phyloP scores from a whole-genome alignment of 2,797 vertebrate species.

The Dermochelys coriacea region DNA sequence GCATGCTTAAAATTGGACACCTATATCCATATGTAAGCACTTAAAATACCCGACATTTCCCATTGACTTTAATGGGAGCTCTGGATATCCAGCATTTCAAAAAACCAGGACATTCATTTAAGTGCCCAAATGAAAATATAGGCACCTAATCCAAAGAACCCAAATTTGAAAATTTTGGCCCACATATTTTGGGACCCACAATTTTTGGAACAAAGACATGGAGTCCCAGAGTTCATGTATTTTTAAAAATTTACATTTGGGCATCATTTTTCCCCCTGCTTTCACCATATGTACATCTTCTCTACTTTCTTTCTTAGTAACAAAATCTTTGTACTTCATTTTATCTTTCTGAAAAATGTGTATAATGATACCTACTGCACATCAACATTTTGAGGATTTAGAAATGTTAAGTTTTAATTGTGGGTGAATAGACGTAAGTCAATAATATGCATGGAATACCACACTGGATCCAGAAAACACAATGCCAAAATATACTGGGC shows the following conservation, averaged over 20 bases:
- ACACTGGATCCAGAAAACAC: neutral
- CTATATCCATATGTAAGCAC: neutral
- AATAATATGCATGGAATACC: neutral
- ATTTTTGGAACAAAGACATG: neutral
- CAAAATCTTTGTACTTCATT: neutral
- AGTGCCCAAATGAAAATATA: neutral
- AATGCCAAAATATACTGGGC: neutral
- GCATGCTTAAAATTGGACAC: neutral
- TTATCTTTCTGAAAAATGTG: neutral
- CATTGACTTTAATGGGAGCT: neutral
- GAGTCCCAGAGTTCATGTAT: neutral
- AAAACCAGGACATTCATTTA: neutral
- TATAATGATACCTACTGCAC: neutral
- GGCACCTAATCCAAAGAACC: neutral
- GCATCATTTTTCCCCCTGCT: neutral
- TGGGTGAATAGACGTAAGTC: neutral
- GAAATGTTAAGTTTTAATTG: neutral
- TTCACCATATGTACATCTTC: neutral
- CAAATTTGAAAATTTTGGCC: neutral
- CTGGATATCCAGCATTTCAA: neutral
- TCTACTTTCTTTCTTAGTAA: neutral
- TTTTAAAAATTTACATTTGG: neutral
- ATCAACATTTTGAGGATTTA: neutral
- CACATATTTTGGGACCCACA: neutral
- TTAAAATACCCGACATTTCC: neutral